Conservation (phyloP, 1,140 invertebrate species). For the Forficula auricularia region DNA sequence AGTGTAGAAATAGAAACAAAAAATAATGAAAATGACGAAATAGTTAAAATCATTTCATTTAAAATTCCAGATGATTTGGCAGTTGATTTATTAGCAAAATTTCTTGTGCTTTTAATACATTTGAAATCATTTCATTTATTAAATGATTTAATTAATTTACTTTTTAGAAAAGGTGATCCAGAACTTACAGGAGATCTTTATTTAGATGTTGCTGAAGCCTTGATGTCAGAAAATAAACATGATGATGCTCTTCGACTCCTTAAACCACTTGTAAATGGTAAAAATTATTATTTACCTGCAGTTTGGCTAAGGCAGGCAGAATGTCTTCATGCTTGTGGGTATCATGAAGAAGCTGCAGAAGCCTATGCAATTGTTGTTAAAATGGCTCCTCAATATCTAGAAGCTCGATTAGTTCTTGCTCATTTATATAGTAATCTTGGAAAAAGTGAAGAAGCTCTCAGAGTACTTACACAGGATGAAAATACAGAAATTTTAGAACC, state of each 20-base stretch:
- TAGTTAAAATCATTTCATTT: constrained; percentile 35
- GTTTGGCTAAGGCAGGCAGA: constrained; percentile 85
- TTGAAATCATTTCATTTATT: constrained; percentile 41
- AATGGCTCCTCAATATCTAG: constrained; percentile 65
- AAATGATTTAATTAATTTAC: constrained; percentile 28
- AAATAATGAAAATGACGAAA: constrained; percentile 22
- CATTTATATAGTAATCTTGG: constrained; percentile 57
- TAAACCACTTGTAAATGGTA: constrained; percentile 35
- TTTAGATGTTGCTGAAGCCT: constrained; percentile 77
- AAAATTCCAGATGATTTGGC: constrained; percentile 51
- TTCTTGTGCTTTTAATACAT: constrained; percentile 63
- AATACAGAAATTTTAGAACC: constrained; percentile 46
- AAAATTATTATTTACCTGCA: constrained; percentile 54
- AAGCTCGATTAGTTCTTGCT: constrained; percentile 61
- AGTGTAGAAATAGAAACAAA: constrained; percentile 41
- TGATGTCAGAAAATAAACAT: constrained; percentile 56
- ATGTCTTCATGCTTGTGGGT: constrained; percentile 53
- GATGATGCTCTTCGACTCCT: constrained; percentile 34
- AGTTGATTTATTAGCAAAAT: constrained; percentile 69
- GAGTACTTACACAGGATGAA: constrained; percentile 51
- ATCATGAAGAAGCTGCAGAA: constrained; percentile 53
- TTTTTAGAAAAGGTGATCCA: constrained; percentile 43
- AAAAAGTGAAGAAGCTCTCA: constrained; percentile 54
- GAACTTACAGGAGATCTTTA: constrained; percentile 72
- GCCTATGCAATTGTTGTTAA: constrained; percentile 63